phyloP scores from a whole-genome alignment of 2,888 invertebrate species.

The Eupithecia pulchellata region DNA sequence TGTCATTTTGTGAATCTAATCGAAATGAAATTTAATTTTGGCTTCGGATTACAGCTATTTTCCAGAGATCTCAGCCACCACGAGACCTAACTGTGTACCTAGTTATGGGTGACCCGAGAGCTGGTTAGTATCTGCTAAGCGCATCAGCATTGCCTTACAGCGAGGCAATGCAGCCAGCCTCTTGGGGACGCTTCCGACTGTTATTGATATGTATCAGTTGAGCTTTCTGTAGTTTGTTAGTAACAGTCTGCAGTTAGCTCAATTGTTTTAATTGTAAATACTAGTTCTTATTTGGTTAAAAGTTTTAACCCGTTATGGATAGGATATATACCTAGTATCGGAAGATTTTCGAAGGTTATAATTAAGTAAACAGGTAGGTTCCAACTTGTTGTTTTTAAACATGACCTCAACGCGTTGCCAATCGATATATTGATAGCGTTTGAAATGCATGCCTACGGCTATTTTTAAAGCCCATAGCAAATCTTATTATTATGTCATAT shows the following conservation, averaged over 20 bases:
- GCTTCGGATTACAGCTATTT: not conserved
- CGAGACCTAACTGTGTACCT: not conserved
- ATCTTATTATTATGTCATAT: not conserved
- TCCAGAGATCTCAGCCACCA: not conserved
- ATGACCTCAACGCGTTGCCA: slow-evolving; percentile 36
- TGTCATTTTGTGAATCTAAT: not conserved
- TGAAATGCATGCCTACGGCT: slow-evolving; percentile 28
- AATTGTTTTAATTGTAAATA: too few species aligned
- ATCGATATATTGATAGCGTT: slow-evolving; percentile 38
- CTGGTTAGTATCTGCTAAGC: too few species aligned
- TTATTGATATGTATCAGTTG: too few species aligned
- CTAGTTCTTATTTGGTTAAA: too few species aligned
- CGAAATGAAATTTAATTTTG: not conserved
- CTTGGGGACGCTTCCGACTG: too few species aligned
- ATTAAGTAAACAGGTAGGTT: not conserved
- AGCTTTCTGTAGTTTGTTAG: too few species aligned
- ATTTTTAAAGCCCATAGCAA: slow-evolving; percentile 12
- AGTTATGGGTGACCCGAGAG: too few species aligned
- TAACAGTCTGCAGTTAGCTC: too few species aligned
- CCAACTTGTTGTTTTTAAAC: slow-evolving; percentile 19
- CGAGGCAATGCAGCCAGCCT: too few species aligned
- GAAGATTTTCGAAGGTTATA: not conserved
- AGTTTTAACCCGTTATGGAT: too few species aligned
- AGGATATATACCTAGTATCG: too few species aligned
- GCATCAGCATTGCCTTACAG: too few species aligned